These are phyloP conservation scores for Morpho deidamia DNA, from an alignment of 2,888 invertebrate species.

Conservation along the genomic window DNA sequence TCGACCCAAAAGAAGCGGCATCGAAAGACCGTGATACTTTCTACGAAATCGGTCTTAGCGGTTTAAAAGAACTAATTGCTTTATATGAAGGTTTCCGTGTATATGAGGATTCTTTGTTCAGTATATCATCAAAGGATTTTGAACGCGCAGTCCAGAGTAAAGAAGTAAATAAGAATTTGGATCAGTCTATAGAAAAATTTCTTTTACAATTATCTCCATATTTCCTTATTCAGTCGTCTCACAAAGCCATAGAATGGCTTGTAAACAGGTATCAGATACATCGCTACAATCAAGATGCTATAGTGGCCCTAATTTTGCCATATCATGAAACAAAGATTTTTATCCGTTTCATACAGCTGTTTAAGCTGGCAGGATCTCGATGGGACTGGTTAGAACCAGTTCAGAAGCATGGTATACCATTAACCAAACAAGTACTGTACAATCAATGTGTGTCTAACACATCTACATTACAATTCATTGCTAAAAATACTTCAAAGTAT, in stretches of 20 bases:
- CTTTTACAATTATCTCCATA: slow-evolving; percentile 91
- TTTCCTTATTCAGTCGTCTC: slow-evolving; percentile 87
- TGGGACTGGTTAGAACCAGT: slow-evolving; percentile 88
- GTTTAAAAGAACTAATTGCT: slow-evolving; percentile 88
- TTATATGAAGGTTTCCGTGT: slow-evolving; percentile 85
- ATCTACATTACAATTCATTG: slow-evolving; percentile 49
- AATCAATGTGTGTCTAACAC: slow-evolving; percentile 82
- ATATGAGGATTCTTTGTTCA: slow-evolving; percentile 88
- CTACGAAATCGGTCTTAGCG: slow-evolving; percentile 91
- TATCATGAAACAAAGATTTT: slow-evolving; percentile 96
- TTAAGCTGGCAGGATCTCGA: slow-evolving; percentile 79
- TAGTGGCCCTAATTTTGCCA: slow-evolving; percentile 90
- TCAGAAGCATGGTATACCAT: slow-evolving; percentile 85
- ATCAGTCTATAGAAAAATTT: slow-evolving; percentile 87
- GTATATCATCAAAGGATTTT: slow-evolving; percentile 84
- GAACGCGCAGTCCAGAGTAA: slow-evolving; percentile 88
- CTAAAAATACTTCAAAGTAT: slow-evolving; percentile 48
- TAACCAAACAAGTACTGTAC: slow-evolving; percentile 84
- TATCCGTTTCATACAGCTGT: slow-evolving; percentile 86
- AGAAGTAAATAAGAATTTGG: slow-evolving; percentile 86
- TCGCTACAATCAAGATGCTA: slow-evolving; percentile 89
- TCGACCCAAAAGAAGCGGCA: slow-evolving; percentile 94
- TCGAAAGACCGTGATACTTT: slow-evolving; percentile 90
- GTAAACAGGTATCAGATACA: slow-evolving; percentile 93
- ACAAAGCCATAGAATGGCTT: slow-evolving; percentile 97